Base-by-base conservation (phyloP, 2,888 invertebrate genomes). In the Noctua pronuba region DNA sequence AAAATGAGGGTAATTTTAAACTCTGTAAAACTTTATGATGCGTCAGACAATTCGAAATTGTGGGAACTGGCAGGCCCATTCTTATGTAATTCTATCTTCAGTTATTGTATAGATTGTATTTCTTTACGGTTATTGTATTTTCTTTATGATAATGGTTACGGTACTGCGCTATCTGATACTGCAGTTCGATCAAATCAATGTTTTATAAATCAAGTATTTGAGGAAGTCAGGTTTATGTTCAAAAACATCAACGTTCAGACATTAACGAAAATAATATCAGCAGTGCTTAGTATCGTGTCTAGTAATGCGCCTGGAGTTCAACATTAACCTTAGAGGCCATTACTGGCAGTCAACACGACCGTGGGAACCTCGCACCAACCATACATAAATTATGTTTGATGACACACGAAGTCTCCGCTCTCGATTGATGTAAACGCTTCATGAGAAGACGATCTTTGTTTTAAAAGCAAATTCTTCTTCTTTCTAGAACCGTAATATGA, bases 351-450 rank as follows among this genome's bases (percentile, higher is more conserved):
- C 73, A 72, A 80, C 60, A 80, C 79, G 67, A 69, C 44, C 86
- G 84, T 90, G 89, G 88, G 88, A 89, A 88, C 80, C 73, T 77
- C 67, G 68, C 76, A 75, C 75, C 74, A 80, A 41, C 70, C 68
- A 73, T 79, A 73, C 80, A 85, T 88, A 84, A 83, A 84, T 80
- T 84, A 82, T 76, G 62, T 76, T 75, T 71, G 79, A 83, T 85
- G 82, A 83, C 86, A 75, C 60, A 75, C 60, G 52, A 79, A 52
- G 35, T 79, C 69, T 77, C 75, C 62, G 62, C 58, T 70, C 60
- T 75, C 52, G 46, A 73, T 79, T 71, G 71, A 79, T 68, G 52
- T 65, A 62, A 68, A 73, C 64, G 35, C 58, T 46, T 52, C 64
- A 69, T 52, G 38, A 55, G 24, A 49, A 11, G 21, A 65, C 6